Evolutionary conservation across 2,888 invertebrate genomes (phyloP), one percentile per base, ranked within the genome.

Genomic region (Agrotis exclamationis): DNA sequence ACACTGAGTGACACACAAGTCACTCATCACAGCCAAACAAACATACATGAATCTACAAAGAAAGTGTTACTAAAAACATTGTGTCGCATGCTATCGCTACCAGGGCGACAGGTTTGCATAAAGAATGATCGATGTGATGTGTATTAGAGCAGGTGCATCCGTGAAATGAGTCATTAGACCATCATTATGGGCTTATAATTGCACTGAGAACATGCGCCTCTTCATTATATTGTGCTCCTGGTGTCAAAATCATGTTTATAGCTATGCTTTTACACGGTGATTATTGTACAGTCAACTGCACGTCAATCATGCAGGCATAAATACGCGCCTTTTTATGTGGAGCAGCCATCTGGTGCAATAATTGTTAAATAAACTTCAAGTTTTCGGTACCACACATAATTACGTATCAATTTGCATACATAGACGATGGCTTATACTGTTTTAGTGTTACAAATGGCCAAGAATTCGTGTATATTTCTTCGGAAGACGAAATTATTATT

Each of bases 121-220:
- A 78, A 83, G 80, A 80, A 85, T 89, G 87, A 90, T 90, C 83
- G 89, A 90, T 87, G 89, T 22, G 69, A 22, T 63, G 72, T 75
- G 60, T 76, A 83, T 69, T 84, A 82, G 75, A 74, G 70, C 89
- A 90, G 90, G 88, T 90, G 90, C 83, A 85, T 84, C 79, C 80
- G 66, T 83, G 76, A 76, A 85, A 81, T 89, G 85, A 89, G 45
- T 89, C 90, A 88, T 87, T 84, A 84, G 65, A 70, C 71, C 81
- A 80, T 85, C 85, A 85, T 80, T 75, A 83, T 85, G 70, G 24
- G 57, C 51, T 80, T 70, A 69, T 76, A 76, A 84, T 79, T 70
- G 65, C 69, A 63, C 76, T 71, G 66, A 83, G 74, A 72, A 76
- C 79, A 74, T 70, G 60, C 24, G 28, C 56, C 54, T 60, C 45